A percentile compares a stretch with the other conserved stretches of the same genome.
phyloP scores from a whole-genome alignment of 2,113 vertebrate species.

The Galeopterus variegatus region DNA sequence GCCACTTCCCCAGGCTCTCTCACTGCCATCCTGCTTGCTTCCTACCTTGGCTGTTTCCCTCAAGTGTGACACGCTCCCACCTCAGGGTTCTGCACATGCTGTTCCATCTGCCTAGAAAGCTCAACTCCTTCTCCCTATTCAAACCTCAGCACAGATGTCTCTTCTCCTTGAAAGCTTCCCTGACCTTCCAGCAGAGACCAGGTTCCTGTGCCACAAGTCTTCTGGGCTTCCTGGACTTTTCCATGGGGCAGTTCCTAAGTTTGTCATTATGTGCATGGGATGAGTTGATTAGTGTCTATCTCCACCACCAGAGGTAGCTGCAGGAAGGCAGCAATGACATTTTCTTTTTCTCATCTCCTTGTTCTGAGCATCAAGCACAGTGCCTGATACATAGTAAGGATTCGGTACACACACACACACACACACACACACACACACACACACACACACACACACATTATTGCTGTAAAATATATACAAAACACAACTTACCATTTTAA shows the following conservation, averaged over 20 bases:
- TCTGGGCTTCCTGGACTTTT: background rate
- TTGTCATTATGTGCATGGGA: background rate
- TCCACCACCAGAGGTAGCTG: background rate
- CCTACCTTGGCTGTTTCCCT: background rate
- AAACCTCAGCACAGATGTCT: background rate
- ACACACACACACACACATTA: background rate
- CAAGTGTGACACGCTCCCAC: rapidly evolving
- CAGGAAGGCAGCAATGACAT: background rate
- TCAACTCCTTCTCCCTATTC: background rate
- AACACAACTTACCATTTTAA: background rate
- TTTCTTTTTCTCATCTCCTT: background rate
- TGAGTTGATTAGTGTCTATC: background rate
- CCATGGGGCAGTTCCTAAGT: rapidly evolving
- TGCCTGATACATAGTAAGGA: background rate
- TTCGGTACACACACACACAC: background rate
- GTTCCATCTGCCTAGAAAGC: background rate
- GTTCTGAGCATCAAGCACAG: background rate
- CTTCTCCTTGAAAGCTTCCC: background rate
- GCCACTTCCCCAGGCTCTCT: background rate
- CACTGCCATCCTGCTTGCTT: background rate
- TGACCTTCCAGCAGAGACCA: background rate
- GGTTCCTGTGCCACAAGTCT: background rate
- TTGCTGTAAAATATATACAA: background rate
- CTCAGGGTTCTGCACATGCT: background rate
- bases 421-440: too few relatives aligned